A percentile compares a stretch with the other conserved stretches of the same genome.
Evolutionary conservation across 1,140 invertebrate genomes (phyloP).

Genomic region (Drosophila serrata): DNA sequence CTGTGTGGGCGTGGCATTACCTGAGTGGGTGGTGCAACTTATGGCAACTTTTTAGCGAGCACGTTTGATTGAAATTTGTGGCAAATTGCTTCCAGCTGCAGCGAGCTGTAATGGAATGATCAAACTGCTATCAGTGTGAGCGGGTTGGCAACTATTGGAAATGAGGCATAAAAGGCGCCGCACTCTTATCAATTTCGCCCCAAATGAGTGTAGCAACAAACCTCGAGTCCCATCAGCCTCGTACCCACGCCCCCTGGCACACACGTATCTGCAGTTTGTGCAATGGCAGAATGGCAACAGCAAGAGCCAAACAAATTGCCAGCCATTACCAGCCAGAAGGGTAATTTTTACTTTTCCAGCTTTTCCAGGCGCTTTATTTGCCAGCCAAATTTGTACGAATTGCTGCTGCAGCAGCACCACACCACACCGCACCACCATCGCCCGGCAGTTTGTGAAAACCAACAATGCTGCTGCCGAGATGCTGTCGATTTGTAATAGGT

Average conservation of each 20-base stretch:
- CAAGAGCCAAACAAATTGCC: conserved; percentile 77
- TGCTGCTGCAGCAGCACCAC: conserved; percentile 57
- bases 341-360: conserved; percentile 81
- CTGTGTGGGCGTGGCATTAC: conserved; percentile 22
- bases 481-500: conserved; percentile 82
- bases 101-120: conserved; percentile 53
- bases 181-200: conserved; percentile 45
- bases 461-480: conserved; percentile 65
- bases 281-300: conserved; percentile 58
- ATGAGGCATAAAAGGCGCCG: conserved; percentile 59
- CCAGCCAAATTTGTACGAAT: conserved; percentile 83
- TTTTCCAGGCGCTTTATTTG: conserved; percentile 74
- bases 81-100: conserved; percentile 70
- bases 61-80: conserved; percentile 83
- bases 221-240: conserved; percentile 13
- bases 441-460: conserved; percentile 68
- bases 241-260: conserved; percentile 6
- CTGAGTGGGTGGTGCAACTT: conserved; percentile 66
- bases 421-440: conserved; percentile 32
- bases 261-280: conserved; percentile 64
- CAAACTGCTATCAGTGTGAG: conserved; percentile 57
- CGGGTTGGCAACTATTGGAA: conserved; percentile 38
- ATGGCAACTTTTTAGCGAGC: conserved; percentile 73
- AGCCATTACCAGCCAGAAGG: conserved; percentile 78
- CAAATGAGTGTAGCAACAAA: conserved; percentile 33